Evolutionary conservation across 2,888 invertebrate genomes (phyloP).

Genomic region (Tryphoninae sp.): DNA sequence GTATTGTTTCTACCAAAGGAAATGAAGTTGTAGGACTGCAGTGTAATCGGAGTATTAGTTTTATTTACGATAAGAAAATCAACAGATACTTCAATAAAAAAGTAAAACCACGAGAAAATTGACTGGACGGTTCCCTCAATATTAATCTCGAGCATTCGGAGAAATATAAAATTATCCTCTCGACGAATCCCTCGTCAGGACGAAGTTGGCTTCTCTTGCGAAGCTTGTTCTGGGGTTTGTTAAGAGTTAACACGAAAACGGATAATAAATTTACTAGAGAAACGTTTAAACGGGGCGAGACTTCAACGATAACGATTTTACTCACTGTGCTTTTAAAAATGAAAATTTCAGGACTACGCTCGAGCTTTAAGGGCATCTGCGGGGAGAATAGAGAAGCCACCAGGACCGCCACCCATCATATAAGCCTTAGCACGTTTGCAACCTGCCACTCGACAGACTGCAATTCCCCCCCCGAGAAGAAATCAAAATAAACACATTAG

Average conservation of each 20-base stretch:
- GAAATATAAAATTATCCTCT: slow-evolving; percentile 31
- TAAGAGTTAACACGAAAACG: slow-evolving; percentile 20
- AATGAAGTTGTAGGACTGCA: not conserved
- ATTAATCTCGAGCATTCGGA: slow-evolving; percentile 31
- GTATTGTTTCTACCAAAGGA: not conserved
- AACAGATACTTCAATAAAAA: not conserved
- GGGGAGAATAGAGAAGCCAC: slow-evolving; percentile 75
- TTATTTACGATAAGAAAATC: slow-evolving; percentile 33
- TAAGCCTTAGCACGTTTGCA: slow-evolving; percentile 75
- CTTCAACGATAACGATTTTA: slow-evolving; percentile 66
- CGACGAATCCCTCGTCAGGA: slow-evolving; percentile 32
- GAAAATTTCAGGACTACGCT: slow-evolving; percentile 69
- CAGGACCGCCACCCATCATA: slow-evolving; percentile 76
- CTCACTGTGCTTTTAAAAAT: slow-evolving; percentile 77
- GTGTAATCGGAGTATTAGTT: slow-evolving; percentile 1
- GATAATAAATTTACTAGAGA: slow-evolving; percentile 33
- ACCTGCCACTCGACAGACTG: slow-evolving; percentile 78
- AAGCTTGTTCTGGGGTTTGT: slow-evolving; percentile 13
- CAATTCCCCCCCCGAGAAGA: slow-evolving; percentile 63
- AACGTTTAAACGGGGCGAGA: slow-evolving; percentile 42
- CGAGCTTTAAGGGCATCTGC: slow-evolving; percentile 74
- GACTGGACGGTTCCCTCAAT: slow-evolving; percentile 8
- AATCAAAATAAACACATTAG: slow-evolving; percentile 69
- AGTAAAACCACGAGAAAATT: slow-evolving; percentile 47
- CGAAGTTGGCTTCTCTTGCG: slow-evolving; percentile 26